Conservation (phyloP, 2,113 vertebrate genomes). For the Ivindomyrus marchei region DNA sequence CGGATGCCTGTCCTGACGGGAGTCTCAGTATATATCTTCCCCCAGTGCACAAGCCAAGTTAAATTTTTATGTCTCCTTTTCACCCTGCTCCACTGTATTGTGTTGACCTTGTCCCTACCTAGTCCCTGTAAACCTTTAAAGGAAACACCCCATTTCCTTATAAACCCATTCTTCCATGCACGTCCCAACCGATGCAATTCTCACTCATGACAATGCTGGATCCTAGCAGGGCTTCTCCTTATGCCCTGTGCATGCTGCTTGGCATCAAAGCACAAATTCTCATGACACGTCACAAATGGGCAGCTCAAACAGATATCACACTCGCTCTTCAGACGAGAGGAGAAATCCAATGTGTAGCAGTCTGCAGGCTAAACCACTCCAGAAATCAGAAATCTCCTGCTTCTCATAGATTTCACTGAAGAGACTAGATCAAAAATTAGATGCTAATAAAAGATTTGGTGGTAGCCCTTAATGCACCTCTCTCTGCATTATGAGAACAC, state of each 20-base stretch:
- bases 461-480: slow-evolving; percentile 43
- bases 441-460: slow-evolving; percentile 51
- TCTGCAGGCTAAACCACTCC: slow-evolving; percentile 22
- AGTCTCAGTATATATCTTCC: background rate
- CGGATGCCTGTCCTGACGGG: background rate
- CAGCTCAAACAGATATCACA: background rate
- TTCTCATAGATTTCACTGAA: slow-evolving; percentile 13
- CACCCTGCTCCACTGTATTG: background rate
- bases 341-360: slow-evolving; percentile 1
- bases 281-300: slow-evolving; percentile 13
- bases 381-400: slow-evolving; percentile 22
- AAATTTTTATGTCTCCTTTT: slow-evolving; percentile 2
- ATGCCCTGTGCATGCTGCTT: background rate
- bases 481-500: slow-evolving; percentile 38
- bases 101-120: background rate
- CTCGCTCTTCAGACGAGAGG: background rate
- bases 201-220: background rate
- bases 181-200: background rate
- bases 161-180: background rate
- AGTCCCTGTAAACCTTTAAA: background rate
- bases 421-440: slow-evolving; percentile 39
- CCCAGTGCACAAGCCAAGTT: background rate
- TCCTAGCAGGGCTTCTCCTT: background rate
- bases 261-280: background rate
- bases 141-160: background rate